A percentile compares a stretch with the other conserved stretches of the same genome.
phyloP scores from a whole-genome alignment of 2,113 vertebrate species.

The Corythornis cristatus region DNA sequence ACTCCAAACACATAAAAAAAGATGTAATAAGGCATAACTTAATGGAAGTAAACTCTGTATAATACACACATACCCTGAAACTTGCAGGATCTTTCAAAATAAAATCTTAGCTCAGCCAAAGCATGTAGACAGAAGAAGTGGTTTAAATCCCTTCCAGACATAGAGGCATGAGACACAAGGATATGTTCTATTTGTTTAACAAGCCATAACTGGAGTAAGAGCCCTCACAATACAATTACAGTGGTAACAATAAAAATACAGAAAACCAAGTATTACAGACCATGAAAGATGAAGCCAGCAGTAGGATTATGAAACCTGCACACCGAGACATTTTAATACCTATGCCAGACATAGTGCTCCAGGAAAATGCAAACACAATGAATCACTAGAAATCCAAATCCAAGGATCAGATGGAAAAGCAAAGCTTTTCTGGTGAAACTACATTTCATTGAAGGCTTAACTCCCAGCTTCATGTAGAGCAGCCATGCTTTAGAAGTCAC shows the following conservation, averaged over 20 bases:
- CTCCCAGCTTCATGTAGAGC: background rate
- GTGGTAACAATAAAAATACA: constrained; percentile 58
- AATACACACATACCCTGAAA: constrained; percentile 33
- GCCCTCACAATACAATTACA: constrained; percentile 47
- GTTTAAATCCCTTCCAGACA: constrained; percentile 62
- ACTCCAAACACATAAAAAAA: constrained; percentile 22
- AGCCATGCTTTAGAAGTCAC: background rate
- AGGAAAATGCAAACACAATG: constrained; percentile 14
- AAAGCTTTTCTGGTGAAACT: background rate
- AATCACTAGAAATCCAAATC: constrained; percentile 31
- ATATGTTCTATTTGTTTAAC: constrained; percentile 67
- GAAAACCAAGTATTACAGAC: constrained; percentile 38
- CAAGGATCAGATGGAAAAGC: constrained; percentile 24
- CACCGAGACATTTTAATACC: constrained; percentile 63
- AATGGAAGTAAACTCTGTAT: constrained; percentile 33
- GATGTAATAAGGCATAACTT: constrained; percentile 46
- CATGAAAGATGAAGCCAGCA: background rate
- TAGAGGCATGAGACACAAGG: background rate
- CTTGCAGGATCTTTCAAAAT: constrained; percentile 35
- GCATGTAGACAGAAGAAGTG: constrained; percentile 47
- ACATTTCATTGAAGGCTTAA: background rate
- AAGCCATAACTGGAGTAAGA: constrained; percentile 32
- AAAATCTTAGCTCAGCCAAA: constrained; percentile 51
- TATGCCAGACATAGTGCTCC: constrained; percentile 39
- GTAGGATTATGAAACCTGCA: constrained; percentile 50